Evolutionary conservation across 2,113 vertebrate species (phyloP).

Genomic region (Arothron firmamentum): DNA sequence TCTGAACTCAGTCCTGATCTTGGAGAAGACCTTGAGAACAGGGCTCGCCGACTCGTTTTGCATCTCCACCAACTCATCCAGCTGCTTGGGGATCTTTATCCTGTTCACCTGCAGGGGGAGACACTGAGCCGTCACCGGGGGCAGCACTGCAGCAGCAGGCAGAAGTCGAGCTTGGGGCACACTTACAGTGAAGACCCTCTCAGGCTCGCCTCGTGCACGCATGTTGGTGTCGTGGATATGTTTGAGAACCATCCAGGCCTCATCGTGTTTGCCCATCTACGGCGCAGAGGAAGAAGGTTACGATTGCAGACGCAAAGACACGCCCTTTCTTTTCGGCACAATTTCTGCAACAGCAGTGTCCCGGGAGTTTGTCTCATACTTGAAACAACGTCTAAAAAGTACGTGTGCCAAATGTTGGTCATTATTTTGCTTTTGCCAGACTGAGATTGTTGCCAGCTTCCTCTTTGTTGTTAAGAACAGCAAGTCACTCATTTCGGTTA

Average conservation of each 20-base stretch:
- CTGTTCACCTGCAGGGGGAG: conserved; percentile 86
- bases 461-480: too few relatives aligned
- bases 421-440: too few relatives aligned
- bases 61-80: conserved; percentile 96
- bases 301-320: not conserved
- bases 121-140: conserved; percentile 35
- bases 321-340: not conserved
- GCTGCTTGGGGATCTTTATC: conserved; percentile 93
- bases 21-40: conserved; percentile 81
- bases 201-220: conserved; percentile 92
- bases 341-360: too few relatives aligned
- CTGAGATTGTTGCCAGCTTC: too few relatives aligned
- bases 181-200: conserved; percentile 98
- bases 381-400: too few relatives aligned
- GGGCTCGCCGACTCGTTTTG: conserved; percentile 85
- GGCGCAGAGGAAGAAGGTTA: not conserved
- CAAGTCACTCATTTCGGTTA: too few relatives aligned
- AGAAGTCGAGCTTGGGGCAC: not conserved
- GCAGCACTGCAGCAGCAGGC: conserved; percentile 10
- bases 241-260: conserved; percentile 99
- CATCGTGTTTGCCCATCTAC: conserved; percentile 93
- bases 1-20: conserved; percentile 85
- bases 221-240: conserved; percentile 99
- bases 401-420: too few relatives aligned
- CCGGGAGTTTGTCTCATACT: too few relatives aligned